phyloP scores from a whole-genome alignment of 2,797 vertebrate species.

The Pygocentrus nattereri region DNA sequence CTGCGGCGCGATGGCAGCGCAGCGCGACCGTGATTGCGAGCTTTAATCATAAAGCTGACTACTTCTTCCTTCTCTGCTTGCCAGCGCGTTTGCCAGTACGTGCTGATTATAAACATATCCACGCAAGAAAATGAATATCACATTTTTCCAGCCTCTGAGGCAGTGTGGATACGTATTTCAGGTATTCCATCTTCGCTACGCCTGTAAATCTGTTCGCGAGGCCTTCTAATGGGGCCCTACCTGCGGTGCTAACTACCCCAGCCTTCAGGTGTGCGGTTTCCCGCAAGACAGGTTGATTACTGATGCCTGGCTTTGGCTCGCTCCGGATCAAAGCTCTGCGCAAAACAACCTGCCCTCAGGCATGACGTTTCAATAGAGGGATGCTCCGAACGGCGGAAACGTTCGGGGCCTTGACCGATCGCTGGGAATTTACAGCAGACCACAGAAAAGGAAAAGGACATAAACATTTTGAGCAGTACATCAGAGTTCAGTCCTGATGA shows the following conservation, averaged over 20 bases:
- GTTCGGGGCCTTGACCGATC: conserved; percentile 27
- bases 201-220: conserved; percentile 13
- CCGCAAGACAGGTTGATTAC: not conserved
- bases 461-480: conserved; percentile 28
- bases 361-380: not conserved
- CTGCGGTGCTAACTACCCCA: not conserved
- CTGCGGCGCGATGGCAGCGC: conserved; percentile 48
- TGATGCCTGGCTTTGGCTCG: not conserved
- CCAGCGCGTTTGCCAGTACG: conserved; percentile 47
- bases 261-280: not conserved
- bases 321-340: not conserved
- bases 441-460: conserved; percentile 39
- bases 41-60: conserved; percentile 56
- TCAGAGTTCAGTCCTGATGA: conserved; percentile 30
- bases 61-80: conserved; percentile 37
- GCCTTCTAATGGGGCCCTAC: not conserved
- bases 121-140: conserved; percentile 39
- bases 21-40: conserved; percentile 47
- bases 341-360: conserved; percentile 1
- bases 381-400: not conserved
- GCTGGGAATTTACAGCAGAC: conserved; percentile 26
- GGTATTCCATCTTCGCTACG: conserved; percentile 7
- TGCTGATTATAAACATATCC: conserved; percentile 52
- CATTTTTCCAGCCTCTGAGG: conserved; percentile 39
- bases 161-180: not conserved